Evolutionary conservation across 2,113 vertebrate species (phyloP).

Genomic region (Amphiprion percula): DNA sequence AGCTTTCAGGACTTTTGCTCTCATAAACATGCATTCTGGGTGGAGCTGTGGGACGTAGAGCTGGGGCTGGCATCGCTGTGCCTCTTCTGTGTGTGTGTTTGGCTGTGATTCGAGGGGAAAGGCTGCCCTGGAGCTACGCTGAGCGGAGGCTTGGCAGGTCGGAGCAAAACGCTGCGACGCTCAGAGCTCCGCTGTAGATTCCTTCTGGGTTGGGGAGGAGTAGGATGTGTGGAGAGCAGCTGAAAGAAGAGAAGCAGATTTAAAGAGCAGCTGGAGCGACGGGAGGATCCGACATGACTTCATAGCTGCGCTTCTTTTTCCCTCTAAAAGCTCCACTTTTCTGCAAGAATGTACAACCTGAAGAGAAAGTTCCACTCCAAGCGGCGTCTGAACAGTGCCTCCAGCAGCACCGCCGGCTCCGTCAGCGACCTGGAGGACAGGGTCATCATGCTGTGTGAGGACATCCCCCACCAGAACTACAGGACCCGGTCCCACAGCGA

Average conservation of each 20-base stretch:
- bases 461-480: slow-evolving; percentile 58
- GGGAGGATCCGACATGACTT: neutral
- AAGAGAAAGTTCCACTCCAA: slow-evolving; percentile 72
- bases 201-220: slow-evolving; percentile 8
- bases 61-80: neutral
- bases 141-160: slow-evolving; percentile 68
- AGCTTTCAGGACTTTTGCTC: neutral
- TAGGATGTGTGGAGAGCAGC: slow-evolving; percentile 21
- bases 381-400: slow-evolving; percentile 58
- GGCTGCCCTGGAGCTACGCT: slow-evolving; percentile 51
- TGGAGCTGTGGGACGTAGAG: neutral
- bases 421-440: slow-evolving; percentile 75
- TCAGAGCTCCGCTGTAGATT: slow-evolving; percentile 1
- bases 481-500: slow-evolving; percentile 50
- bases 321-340: no score
- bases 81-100: slow-evolving; percentile 51
- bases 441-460: slow-evolving; percentile 85
- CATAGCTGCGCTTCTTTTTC: no score
- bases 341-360: slow-evolving; percentile 65
- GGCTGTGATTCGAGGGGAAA: slow-evolving; percentile 18
- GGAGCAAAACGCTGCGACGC: slow-evolving; percentile 64
- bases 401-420: slow-evolving; percentile 63
- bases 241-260: slow-evolving; percentile 8
- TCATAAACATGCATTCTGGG: slow-evolving; percentile 26
- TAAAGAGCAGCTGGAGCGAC: neutral